Percentiles rank a stretch among this genome's conserved stretches.
These are phyloP conservation scores for Araneus ventricosus DNA, from an alignment of 1,140 invertebrate genomes.

Conservation along the genomic window DNA sequence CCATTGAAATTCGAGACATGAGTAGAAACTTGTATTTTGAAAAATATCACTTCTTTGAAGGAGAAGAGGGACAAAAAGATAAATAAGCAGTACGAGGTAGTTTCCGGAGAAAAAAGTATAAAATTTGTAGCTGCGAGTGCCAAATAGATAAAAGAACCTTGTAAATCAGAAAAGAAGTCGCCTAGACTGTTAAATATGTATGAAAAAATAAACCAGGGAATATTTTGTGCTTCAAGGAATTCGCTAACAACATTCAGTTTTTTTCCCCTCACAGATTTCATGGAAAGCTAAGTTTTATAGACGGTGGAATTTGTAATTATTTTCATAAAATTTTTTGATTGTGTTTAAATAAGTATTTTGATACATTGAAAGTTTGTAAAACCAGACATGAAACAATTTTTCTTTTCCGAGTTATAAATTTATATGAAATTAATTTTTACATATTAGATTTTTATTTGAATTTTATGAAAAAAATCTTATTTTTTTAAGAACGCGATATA, in stretches of 20 bases:
- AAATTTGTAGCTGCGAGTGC: not conserved
- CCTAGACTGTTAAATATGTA: not conserved
- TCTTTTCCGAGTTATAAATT: too few relatives aligned
- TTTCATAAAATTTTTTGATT: too few relatives aligned
- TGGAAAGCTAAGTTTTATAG: too few relatives aligned
- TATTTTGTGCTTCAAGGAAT: not conserved
- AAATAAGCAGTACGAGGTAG: not conserved
- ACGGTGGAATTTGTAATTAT: too few relatives aligned
- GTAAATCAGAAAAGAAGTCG: not conserved
- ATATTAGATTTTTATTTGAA: too few relatives aligned
- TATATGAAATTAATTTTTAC: too few relatives aligned
- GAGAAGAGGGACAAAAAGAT: not conserved
- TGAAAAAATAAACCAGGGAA: not conserved
- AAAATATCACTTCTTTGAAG: constrained; percentile 17
- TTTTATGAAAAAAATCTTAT: too few relatives aligned
- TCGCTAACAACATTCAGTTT: not conserved
- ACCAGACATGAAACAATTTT: too few relatives aligned
- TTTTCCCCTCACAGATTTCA: too few relatives aligned
- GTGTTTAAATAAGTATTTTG: too few relatives aligned
- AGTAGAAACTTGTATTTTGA: constrained; percentile 13
- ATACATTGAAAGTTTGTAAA: too few relatives aligned
- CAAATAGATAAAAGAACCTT: not conserved
- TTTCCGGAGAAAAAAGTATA: not conserved
- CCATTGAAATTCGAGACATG: constrained; percentile 3
- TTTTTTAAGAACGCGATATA: too few relatives aligned